Evolutionary conservation across 2,888 invertebrate species (phyloP), one percentile per base, ranked within the genome.

Genomic region (Lasioglossum oenotherae): DNA sequence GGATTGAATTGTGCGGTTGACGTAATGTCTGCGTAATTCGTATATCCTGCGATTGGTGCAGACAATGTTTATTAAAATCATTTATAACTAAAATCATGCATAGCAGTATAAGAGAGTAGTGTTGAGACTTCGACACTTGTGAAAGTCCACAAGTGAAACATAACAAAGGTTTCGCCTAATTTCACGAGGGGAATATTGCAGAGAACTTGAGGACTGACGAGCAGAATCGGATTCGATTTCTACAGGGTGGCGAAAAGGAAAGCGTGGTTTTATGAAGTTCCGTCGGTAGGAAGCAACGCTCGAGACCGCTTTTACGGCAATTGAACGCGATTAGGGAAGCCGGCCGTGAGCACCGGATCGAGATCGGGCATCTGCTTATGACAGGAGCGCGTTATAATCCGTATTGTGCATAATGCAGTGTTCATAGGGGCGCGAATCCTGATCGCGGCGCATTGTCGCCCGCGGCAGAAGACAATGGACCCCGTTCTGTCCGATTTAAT

Each of bases 291-390:
- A 83, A 81, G 46, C 75, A 67, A 71, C 35, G 74, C 74, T 83
- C 77, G 82, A 92, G 91, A 92, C 91, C 92, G 93, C 94, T 94
- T 94, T 94, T 92, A 94, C 93, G 93, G 93, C 94, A 94, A 94
- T 94, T 94, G 94, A 94, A 92, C 91, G 91, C 93, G 93, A 93
- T 94, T 93, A 92, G 91, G 92, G 90, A 91, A 91, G 88, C 79
- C 88, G 91, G 79, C 74, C 80, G 86, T 75, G 85, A 78, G 89
- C 88, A 91, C 82, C 85, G 89, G 91, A 93, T 93, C 91, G 92
- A 77, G 92, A 93, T 93, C 92, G 92, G 91, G 91, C 94, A 94
- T 94, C 94, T 94, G 94, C 94, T 94, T 94, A 94, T 94, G 94
- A 94, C 94, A 93, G 93, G 90, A 86, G 78, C 87, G 92, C 91